phyloP scores from a whole-genome alignment of 2,797 vertebrate species.

The Tadarida brasiliensis region DNA sequence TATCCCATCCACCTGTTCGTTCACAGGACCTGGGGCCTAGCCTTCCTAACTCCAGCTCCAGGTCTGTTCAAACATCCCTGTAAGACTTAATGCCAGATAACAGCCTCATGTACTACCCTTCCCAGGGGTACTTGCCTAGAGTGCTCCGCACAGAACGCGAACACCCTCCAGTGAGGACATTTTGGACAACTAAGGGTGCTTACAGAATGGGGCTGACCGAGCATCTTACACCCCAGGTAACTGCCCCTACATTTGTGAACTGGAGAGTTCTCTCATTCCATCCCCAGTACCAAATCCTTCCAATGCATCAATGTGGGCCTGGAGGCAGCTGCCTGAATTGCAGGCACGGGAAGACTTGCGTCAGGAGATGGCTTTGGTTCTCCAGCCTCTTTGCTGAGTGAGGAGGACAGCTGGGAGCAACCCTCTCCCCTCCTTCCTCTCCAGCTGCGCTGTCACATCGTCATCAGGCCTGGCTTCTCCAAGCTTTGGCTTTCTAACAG shows the following conservation, averaged over 20 bases:
- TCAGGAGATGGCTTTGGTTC: not conserved
- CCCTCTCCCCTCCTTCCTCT: not conserved
- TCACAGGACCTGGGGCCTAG: too few species aligned
- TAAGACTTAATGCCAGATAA: not conserved
- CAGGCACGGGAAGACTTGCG: accelerated
- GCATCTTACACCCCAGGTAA: too few species aligned
- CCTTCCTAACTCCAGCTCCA: not conserved
- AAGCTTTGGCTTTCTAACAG: not conserved
- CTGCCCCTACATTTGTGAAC: not conserved
- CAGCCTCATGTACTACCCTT: not conserved
- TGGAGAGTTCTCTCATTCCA: not conserved
- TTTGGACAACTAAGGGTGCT: too few species aligned
- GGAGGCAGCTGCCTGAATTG: not conserved
- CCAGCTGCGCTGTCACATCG: not conserved
- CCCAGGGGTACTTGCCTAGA: not conserved
- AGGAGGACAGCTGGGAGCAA: not conserved
- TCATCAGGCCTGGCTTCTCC: not conserved
- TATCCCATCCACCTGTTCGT: too few species aligned
- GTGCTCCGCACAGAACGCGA: not conserved
- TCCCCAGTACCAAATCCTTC: not conserved
- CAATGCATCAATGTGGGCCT: not conserved
- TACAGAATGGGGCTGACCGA: not conserved
- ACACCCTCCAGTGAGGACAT: not conserved
- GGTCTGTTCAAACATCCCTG: not conserved
- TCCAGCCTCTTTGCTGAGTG: not conserved